These are phyloP conservation scores for Erynnis tages DNA, from an alignment of 2,888 invertebrate genomes.

Conservation along the genomic window DNA sequence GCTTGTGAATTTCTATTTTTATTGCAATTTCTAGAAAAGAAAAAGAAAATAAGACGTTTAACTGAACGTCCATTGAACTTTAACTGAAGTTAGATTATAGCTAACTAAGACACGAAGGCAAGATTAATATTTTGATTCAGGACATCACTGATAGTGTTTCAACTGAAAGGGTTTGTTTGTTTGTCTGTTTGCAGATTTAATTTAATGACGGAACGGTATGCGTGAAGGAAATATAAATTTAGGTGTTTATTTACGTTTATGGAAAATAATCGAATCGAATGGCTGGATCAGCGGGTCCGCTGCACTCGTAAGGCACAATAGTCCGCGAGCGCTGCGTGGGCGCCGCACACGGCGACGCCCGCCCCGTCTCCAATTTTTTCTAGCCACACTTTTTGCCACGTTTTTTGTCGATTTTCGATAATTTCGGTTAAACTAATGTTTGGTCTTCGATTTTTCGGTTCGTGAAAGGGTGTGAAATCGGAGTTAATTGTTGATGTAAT, in stretches of 20 bases:
- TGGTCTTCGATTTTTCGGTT: conserved; percentile 81
- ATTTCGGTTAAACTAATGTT: conserved; percentile 80
- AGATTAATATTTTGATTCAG: no score
- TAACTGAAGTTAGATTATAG: no score
- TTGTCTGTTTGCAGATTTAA: no score
- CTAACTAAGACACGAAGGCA: no score
- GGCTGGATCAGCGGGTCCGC: background rate
- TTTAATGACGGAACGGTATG: background rate
- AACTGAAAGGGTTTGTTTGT: no score
- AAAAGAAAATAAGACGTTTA: no score
- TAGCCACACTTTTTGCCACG: conserved; percentile 52
- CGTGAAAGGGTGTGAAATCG: conserved; percentile 81
- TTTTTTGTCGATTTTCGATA: conserved; percentile 77
- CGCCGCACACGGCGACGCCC: conserved; percentile 51
- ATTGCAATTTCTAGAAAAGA: no score
- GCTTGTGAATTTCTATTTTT: conserved; percentile 9
- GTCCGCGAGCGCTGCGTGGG: conserved; percentile 38
- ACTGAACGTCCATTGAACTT: no score
- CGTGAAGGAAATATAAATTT: background rate
- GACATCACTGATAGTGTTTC: no score
- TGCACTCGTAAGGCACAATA: background rate
- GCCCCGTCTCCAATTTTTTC: conserved; percentile 48
- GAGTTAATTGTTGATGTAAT: conserved; percentile 76
- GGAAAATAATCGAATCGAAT: background rate
- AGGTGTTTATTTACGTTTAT: background rate